These are phyloP conservation scores for Menidia beryllina DNA, from an alignment of 2,113 vertebrate species.

Conservation along the genomic window DNA sequence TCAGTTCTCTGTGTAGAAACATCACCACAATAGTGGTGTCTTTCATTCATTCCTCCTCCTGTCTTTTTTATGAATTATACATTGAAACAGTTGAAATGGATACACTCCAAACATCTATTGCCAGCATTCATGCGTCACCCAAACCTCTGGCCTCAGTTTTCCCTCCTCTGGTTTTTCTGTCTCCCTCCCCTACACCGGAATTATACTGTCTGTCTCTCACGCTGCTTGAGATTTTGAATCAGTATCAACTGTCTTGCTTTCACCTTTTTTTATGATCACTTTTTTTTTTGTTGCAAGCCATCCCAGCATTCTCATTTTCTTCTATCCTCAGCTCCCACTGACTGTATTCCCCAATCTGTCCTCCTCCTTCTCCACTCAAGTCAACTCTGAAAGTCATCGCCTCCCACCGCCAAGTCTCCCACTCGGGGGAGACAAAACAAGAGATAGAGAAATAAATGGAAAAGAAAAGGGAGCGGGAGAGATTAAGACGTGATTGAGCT, in stretches of 20 bases:
- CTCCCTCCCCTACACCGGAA: slow-evolving; percentile 33
- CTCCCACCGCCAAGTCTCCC: slow-evolving; percentile 64
- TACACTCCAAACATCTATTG: slow-evolving; percentile 59
- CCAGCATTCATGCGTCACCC: slow-evolving; percentile 68
- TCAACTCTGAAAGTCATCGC: slow-evolving; percentile 76
- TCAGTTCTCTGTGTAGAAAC: slow-evolving; percentile 45
- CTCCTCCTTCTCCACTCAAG: slow-evolving; percentile 60
- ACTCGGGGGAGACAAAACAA: slow-evolving; percentile 38
- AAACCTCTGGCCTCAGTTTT: slow-evolving; percentile 51
- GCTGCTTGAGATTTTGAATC: slow-evolving; percentile 43
- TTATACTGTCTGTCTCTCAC: slow-evolving; percentile 32
- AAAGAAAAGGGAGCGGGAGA: slow-evolving; percentile 50
- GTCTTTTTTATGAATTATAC: slow-evolving; percentile 73
- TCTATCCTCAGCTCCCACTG: slow-evolving; percentile 44
- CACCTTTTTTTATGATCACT: slow-evolving; percentile 35
- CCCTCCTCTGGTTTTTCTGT: slow-evolving; percentile 35
- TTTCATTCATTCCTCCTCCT: slow-evolving; percentile 31
- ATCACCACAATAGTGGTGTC: slow-evolving; percentile 43
- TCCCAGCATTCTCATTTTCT: slow-evolving; percentile 37
- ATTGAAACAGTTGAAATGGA: slow-evolving; percentile 67
- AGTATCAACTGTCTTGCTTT: slow-evolving; percentile 47
- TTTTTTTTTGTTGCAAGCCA: slow-evolving; percentile 24
- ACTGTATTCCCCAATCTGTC: slow-evolving; percentile 66
- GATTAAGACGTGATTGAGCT: slow-evolving; percentile 64
- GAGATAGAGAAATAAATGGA: slow-evolving; percentile 31